These are phyloP conservation scores for Tetanocera ferruginea DNA, from an alignment of 2,888 invertebrate genomes.

Conservation along the genomic window DNA sequence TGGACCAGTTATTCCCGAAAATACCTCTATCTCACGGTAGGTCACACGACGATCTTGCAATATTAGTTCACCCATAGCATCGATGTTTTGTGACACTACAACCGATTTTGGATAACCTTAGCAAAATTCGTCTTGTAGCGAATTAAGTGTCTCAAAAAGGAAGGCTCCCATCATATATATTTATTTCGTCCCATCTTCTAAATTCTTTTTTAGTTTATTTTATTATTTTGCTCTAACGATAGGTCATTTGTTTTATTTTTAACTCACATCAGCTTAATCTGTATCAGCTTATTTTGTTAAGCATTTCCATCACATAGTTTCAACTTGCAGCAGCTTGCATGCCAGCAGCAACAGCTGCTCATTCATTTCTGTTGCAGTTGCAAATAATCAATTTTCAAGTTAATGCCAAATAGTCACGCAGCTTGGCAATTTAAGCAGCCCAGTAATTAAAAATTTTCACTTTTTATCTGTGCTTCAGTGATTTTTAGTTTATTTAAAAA, in stretches of 20 bases:
- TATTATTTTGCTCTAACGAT: too few species aligned
- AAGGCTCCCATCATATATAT: too few species aligned
- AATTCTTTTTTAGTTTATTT: too few species aligned
- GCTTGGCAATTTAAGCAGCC: neutral
- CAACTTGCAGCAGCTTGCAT: neutral
- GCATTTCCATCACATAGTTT: neutral
- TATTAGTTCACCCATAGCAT: too few species aligned
- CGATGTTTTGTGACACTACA: too few species aligned
- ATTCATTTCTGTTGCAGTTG: constrained; percentile 5
- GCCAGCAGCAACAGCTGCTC: neutral
- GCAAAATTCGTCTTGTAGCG: too few species aligned
- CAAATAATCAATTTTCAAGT: constrained; percentile 47
- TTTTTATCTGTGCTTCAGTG: constrained; percentile 28
- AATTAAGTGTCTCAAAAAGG: too few species aligned
- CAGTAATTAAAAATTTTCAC: constrained; percentile 33
- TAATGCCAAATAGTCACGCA: constrained; percentile 51
- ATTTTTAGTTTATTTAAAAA: constrained; percentile 25
- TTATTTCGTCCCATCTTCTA: too few species aligned
- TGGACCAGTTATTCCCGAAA: too few species aligned
- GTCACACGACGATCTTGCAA: too few species aligned
- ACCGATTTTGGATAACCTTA: too few species aligned
- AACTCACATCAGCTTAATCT: neutral
- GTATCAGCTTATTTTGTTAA: neutral
- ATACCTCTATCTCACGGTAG: too few species aligned
- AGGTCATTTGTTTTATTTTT: neutral